These are phyloP conservation scores for Oeneis ivallda DNA, from an alignment of 2,888 invertebrate genomes.

Conservation along the genomic window DNA sequence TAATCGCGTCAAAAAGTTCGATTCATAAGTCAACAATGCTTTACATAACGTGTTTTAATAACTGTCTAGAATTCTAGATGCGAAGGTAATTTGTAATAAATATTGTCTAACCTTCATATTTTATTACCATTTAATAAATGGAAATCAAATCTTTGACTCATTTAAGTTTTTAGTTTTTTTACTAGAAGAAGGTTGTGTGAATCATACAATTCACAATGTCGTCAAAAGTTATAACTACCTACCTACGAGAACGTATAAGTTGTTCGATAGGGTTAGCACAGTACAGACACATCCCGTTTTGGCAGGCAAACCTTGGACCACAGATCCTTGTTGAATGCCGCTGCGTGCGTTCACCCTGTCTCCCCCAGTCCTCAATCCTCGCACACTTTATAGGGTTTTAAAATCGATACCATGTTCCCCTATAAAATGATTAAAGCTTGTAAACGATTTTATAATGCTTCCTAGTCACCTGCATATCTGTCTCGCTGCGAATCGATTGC, in stretches of 20 bases:
- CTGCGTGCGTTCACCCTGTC: constrained; percentile 68
- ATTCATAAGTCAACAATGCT: constrained; percentile 11
- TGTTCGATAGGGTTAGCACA: constrained; percentile 31
- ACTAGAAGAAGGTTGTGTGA: neutral
- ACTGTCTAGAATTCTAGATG: neutral
- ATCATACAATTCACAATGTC: constrained; percentile 1
- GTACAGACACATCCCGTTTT: constrained; percentile 63
- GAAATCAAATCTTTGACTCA: neutral
- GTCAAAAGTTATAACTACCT: neutral
- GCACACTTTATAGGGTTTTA: constrained; percentile 63
- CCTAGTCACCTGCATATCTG: constrained; percentile 29
- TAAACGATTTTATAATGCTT: constrained; percentile 38
- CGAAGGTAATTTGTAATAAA: neutral
- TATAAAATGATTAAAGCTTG: constrained; percentile 33
- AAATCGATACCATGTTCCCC: constrained; percentile 66
- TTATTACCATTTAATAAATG: neutral
- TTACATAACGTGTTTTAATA: constrained; percentile 8
- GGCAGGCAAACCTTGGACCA: constrained; percentile 57
- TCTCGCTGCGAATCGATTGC: constrained; percentile 30
- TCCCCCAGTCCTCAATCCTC: constrained; percentile 57
- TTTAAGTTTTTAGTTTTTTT: neutral
- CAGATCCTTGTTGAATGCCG: constrained; percentile 53
- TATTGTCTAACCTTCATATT: neutral
- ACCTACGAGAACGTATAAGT: constrained; percentile 6
- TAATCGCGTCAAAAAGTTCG: neutral